Conservation (phyloP, 2,113 vertebrate species). For the Myrmecobius fasciatus region DNA sequence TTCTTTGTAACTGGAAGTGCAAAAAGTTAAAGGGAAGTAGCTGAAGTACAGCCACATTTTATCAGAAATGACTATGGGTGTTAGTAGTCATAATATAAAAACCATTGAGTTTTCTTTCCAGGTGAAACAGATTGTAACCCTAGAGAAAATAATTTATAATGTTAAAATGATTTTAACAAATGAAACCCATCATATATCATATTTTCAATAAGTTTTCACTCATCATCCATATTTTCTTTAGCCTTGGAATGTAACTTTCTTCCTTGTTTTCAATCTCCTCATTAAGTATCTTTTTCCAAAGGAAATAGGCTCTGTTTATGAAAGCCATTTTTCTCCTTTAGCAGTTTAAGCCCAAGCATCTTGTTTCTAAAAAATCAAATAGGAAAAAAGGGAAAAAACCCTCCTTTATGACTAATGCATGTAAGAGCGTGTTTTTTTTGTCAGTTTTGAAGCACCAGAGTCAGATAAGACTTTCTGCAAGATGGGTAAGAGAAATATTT, state of each 20-base stretch:
- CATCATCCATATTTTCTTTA: not conserved
- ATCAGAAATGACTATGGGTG: constrained; percentile 22
- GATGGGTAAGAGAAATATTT: constrained; percentile 58
- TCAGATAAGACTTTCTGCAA: constrained; percentile 43
- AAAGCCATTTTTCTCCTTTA: constrained; percentile 31
- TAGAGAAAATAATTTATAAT: constrained; percentile 40
- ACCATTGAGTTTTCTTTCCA: constrained; percentile 44
- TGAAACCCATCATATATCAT: not conserved
- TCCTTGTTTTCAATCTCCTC: constrained; percentile 31
- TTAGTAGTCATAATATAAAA: constrained; percentile 42
- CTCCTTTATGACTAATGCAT: not conserved
- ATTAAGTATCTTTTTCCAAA: not conserved
- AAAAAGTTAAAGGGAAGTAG: constrained; percentile 67
- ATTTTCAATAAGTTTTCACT: constrained; percentile 33
- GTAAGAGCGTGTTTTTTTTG: constrained; percentile 50
- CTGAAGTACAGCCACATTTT: constrained; percentile 60
- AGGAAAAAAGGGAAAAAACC: constrained; percentile 27
- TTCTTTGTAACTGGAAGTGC: constrained; percentile 10
- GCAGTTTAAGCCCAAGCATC: constrained; percentile 52
- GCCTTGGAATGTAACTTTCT: constrained; percentile 70
- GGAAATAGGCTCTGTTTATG: not conserved
- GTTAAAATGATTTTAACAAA: constrained; percentile 19
- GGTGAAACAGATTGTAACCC: constrained; percentile 34
- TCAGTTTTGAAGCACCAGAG: constrained; percentile 43
- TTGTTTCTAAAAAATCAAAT: not conserved